Conservation (phyloP, 2,888 invertebrate species). For the Tanypteryx hageni region DNA sequence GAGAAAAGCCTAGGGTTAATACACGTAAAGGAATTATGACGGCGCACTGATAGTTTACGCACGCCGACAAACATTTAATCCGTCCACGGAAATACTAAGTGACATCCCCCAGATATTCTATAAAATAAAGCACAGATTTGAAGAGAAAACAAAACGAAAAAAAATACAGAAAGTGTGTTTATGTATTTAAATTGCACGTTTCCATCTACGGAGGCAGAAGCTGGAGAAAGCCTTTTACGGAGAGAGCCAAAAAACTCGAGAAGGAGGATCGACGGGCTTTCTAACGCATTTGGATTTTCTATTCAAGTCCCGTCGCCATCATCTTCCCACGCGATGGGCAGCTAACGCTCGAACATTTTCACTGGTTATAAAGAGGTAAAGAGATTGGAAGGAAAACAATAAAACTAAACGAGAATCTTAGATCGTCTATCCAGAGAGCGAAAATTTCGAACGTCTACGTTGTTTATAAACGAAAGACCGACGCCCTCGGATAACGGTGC, state of each 20-base stretch:
- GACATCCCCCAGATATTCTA: background rate
- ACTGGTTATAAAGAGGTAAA: conserved; percentile 29
- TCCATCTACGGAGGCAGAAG: background rate
- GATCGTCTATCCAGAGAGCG: background rate
- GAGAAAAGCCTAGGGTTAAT: no score
- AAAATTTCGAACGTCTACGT: background rate
- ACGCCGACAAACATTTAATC: no score
- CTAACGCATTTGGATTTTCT: background rate
- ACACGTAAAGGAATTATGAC: no score
- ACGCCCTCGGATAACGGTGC: no score
- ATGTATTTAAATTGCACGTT: background rate
- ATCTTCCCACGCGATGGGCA: background rate
- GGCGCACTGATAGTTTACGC: no score
- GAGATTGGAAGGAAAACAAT: conserved; percentile 22
- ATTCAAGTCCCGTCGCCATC: background rate
- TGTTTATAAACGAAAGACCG: no score
- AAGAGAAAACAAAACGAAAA: background rate
- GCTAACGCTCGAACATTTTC: background rate
- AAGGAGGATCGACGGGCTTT: background rate
- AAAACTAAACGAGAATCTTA: background rate
- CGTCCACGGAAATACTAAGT: background rate
- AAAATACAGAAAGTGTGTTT: no score
- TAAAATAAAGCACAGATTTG: background rate
- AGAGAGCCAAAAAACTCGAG: background rate
- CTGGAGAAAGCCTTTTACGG: background rate